phyloP scores from a whole-genome alignment of 1,140 invertebrate species.

The Drosophila persimilis region DNA sequence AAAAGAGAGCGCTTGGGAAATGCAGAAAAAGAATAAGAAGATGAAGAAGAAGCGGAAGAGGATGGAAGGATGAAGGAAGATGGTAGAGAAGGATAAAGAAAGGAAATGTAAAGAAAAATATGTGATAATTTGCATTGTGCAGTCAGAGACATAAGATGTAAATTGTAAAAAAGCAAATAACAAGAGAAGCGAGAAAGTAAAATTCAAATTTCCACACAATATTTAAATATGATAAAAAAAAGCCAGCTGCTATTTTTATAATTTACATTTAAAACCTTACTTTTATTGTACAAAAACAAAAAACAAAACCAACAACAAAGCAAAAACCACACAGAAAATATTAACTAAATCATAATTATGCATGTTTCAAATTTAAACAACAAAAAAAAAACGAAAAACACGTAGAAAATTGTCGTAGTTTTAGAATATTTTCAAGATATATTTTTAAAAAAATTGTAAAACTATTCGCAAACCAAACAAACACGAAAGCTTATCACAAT shows the following conservation, averaged over 20 bases:
- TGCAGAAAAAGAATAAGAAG: slow-evolving; percentile 1
- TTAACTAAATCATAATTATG: slow-evolving; percentile 59
- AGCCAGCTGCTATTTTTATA: slow-evolving; percentile 68
- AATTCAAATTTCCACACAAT: slow-evolving; percentile 55
- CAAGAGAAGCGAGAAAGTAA: slow-evolving; percentile 22
- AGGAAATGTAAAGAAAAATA: slow-evolving; percentile 62
- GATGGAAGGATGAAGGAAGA: slow-evolving; percentile 3
- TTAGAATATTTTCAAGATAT: slow-evolving; percentile 57
- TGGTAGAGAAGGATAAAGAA: not conserved
- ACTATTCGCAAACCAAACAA: slow-evolving; percentile 30
- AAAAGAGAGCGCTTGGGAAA: slow-evolving; percentile 47
- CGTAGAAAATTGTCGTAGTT: slow-evolving; percentile 65
- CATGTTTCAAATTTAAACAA: slow-evolving; percentile 59
- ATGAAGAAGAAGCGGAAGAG: not conserved
- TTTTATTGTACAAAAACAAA: slow-evolving; percentile 50
- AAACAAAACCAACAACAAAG: slow-evolving; percentile 16
- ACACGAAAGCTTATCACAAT: slow-evolving; percentile 43
- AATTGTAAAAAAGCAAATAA: slow-evolving; percentile 60
- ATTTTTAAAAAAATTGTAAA: slow-evolving; percentile 49
- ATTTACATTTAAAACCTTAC: slow-evolving; percentile 55
- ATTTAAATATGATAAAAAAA: slow-evolving; percentile 32
- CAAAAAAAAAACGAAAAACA: slow-evolving; percentile 27
- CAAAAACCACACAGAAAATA: slow-evolving; percentile 43
- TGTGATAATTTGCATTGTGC: slow-evolving; percentile 83
- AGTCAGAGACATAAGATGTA: slow-evolving; percentile 73